phyloP scores from a whole-genome alignment of 2,888 invertebrate genomes.

The Molanna angustata region DNA sequence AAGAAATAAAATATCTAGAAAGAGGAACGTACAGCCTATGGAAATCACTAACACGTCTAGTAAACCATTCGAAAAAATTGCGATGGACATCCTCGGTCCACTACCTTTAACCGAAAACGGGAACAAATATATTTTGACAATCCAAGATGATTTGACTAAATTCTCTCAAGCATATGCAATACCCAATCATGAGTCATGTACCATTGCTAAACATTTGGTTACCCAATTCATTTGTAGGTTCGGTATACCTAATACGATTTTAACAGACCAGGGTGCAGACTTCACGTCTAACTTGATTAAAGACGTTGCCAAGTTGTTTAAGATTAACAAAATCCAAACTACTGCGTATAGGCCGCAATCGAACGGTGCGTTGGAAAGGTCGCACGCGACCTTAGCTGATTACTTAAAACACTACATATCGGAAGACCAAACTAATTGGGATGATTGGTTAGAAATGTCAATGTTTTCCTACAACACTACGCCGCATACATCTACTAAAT shows the following conservation, averaged over 20 bases:
- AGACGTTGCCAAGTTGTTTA: constrained; percentile 35
- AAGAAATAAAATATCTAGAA: constrained; percentile 35
- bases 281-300: constrained; percentile 38
- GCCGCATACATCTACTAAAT: constrained; percentile 35
- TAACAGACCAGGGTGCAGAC: constrained; percentile 54
- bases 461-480: constrained; percentile 36
- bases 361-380: constrained; percentile 37
- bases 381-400: constrained; percentile 36
- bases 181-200: constrained; percentile 37
- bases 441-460: constrained; percentile 36
- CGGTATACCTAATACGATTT: constrained; percentile 48
- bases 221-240: constrained; percentile 33
- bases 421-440: constrained; percentile 37
- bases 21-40: constrained; percentile 35
- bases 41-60: constrained; percentile 36
- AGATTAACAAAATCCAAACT: constrained; percentile 36
- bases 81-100: constrained; percentile 38
- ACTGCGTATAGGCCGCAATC: constrained; percentile 37
- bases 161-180: constrained; percentile 37
- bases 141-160: constrained; percentile 40
- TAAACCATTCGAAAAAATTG: constrained; percentile 35
- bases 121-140: constrained; percentile 39
- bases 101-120: constrained; percentile 35
- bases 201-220: constrained; percentile 35
- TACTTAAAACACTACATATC: constrained; percentile 37